Percentiles rank a stretch among this genome's conserved stretches.
Evolutionary conservation across 2,888 invertebrate genomes (phyloP).

Genomic region (Aspidiotus destructor): DNA sequence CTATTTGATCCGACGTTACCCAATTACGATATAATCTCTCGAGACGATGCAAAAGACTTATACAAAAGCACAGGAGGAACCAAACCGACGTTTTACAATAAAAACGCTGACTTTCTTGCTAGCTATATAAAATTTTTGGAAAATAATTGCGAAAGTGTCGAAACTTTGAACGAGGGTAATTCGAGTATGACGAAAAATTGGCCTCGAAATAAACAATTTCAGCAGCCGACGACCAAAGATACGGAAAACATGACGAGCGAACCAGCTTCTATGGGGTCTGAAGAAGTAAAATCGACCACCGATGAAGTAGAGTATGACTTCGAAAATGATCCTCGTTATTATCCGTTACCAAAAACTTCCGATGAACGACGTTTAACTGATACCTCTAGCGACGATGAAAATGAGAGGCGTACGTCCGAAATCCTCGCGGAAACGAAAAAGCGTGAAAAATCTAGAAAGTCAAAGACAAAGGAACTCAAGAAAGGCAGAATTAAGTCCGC

Average conservation of each 20-base stretch:
- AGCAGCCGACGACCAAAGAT: slow-evolving; percentile 7
- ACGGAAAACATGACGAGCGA: background rate
- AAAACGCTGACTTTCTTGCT: slow-evolving; percentile 66
- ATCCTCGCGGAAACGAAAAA: background rate
- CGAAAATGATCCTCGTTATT: slow-evolving; percentile 63
- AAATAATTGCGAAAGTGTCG: slow-evolving; percentile 46
- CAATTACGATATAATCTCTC: slow-evolving; percentile 46
- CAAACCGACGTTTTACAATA: slow-evolving; percentile 42
- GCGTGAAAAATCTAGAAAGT: background rate
- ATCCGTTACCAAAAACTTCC: slow-evolving; percentile 57
- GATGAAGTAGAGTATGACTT: slow-evolving; percentile 21
- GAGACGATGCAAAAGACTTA: slow-evolving; percentile 40
- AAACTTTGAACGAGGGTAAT: slow-evolving; percentile 19
- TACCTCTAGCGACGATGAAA: slow-evolving; percentile 24
- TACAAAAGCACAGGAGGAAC: slow-evolving; percentile 43
- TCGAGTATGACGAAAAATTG: slow-evolving; percentile 17
- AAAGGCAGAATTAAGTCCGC: background rate
- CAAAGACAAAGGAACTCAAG: background rate
- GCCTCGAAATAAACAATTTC: slow-evolving; percentile 16
- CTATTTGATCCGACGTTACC: slow-evolving; percentile 50
- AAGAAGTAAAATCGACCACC: background rate
- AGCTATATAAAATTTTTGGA: slow-evolving; percentile 76
- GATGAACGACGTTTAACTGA: slow-evolving; percentile 22
- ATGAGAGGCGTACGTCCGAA: slow-evolving; percentile 9
- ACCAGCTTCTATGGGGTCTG: background rate